Conservation (phyloP, 2,113 vertebrate genomes). For the Cettia cetti region DNA sequence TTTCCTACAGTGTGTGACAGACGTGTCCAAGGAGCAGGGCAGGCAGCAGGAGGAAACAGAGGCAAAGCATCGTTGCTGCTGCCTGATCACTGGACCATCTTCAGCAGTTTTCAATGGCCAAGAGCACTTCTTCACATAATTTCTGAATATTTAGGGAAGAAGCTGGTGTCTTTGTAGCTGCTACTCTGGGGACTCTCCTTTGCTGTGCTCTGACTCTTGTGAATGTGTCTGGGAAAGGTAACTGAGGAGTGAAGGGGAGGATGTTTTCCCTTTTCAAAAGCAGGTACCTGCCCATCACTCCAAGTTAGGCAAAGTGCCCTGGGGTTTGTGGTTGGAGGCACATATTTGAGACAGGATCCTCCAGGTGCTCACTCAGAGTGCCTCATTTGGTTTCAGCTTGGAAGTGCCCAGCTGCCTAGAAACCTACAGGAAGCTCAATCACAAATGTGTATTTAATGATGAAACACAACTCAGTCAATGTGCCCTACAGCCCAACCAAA, state of each 20-base stretch:
- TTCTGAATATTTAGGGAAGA: neutral
- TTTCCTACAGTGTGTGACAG: neutral
- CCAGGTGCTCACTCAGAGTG: neutral
- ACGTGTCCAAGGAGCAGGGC: fast-evolving
- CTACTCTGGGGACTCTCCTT: neutral
- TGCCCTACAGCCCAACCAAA: neutral
- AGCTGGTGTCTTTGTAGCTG: neutral
- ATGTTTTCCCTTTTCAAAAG: neutral
- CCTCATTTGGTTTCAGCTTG: neutral
- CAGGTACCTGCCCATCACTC: neutral
- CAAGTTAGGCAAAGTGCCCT: neutral
- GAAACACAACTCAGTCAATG: neutral
- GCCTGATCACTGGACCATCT: neutral
- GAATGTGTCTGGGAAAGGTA: neutral
- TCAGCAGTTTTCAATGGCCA: neutral
- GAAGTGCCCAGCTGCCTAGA: neutral
- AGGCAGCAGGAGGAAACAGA: neutral
- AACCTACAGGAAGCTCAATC: neutral
- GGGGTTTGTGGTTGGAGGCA: fast-evolving
- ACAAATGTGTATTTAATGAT: neutral
- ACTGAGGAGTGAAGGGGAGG: neutral
- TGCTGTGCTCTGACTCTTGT: neutral
- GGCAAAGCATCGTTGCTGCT: neutral
- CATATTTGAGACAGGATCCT: neutral
- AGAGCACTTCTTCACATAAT: fast-evolving